Conservation (phyloP, 2,113 vertebrate genomes). For the Monopterus albus region DNA sequence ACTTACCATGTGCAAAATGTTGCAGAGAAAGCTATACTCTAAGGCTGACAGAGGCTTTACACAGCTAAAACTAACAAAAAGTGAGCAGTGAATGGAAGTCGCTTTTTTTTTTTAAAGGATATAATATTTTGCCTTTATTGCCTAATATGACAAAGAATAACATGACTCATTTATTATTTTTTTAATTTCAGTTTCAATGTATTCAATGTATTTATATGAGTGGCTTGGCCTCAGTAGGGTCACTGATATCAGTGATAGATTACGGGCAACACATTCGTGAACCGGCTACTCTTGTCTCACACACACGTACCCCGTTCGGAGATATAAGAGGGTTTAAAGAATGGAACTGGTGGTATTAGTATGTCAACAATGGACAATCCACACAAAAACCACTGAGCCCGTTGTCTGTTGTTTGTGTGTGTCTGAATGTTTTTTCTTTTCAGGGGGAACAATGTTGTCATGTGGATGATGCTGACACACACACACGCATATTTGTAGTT, state of each 20-base stretch:
- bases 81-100: no score
- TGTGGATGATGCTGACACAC: no score
- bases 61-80: no score
- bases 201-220: conserved; percentile 67
- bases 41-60: background rate
- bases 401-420: conserved; percentile 3
- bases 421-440: no score
- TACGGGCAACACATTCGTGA: conserved; percentile 36
- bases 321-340: conserved; percentile 49
- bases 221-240: conserved; percentile 33
- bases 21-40: background rate
- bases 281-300: conserved; percentile 55
- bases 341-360: conserved; percentile 61
- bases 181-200: conserved; percentile 57
- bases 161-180: conserved; percentile 21
- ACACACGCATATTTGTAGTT: no score
- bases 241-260: conserved; percentile 42
- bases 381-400: conserved; percentile 23
- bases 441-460: no score
- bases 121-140: background rate
- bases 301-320: conserved; percentile 44
- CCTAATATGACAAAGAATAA: background rate
- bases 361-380: conserved; percentile 63
- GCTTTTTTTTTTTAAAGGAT: no score
- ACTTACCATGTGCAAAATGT: background rate